Evolutionary conservation across 2,113 vertebrate species (phyloP), one percentile per base, ranked within the genome.

Genomic region (Sciurus niger): DNA sequence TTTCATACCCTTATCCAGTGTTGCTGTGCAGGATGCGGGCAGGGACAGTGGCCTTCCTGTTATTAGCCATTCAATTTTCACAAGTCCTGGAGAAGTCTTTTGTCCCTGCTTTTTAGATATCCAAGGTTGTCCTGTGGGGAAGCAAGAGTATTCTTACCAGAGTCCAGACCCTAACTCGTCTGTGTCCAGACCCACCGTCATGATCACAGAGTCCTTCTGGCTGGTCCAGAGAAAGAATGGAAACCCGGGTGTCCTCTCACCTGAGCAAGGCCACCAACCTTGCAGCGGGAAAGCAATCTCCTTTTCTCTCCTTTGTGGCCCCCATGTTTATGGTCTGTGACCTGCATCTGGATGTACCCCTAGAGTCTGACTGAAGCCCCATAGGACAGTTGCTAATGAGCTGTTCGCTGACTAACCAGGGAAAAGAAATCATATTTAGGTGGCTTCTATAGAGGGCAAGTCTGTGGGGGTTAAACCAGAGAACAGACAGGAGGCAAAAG

Each of bases 171-270:
- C 30, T 79, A 4, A 22, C 63, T n/a, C 60, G 11, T 43, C 30
- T 4, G 1, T 10, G 18, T 9, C 17, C 10, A 53, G 8, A 48
- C 43, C 14, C 4, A 7, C 0, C 0, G 60, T 73, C 51, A 13
- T 48, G 30, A 48, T 32, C 40, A 25, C 2, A 34, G 72, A 55
- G 48, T 25, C 20, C 43, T 46, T 30, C 20, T 9, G 10, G 20
- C 9, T 17, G 13, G 18, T 51, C 46, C 79, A 77, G 53, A 68
- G 20, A 48, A 70, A 48, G 30, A 12, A 14, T 8, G 13, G 13
- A 6, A 48, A 58, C 10, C 40, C 4, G 1, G n/a, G 17, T 25
- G 46, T 24, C 48, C 43, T 14, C 20, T 37, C 13, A 32, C 37
- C 46, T 22, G 24, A 53, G 89, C 30, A 2, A n/a, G 14, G 28